Evolutionary conservation across 1,140 invertebrate species (phyloP), one percentile per base, ranked within the genome.

Genomic region (Camponotus vicinus): DNA sequence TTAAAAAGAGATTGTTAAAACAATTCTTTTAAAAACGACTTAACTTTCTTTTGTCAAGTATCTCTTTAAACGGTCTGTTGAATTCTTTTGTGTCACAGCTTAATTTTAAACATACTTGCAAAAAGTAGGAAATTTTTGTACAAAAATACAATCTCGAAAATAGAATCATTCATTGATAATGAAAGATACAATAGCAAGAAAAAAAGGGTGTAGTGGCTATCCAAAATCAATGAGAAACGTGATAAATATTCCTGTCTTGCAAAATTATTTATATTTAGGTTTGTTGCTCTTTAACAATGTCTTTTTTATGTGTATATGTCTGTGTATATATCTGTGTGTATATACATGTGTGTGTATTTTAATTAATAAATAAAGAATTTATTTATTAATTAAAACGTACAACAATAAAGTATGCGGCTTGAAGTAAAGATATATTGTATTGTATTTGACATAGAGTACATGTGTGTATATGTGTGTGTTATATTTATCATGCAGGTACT

Each of bases 341-440:
- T 4, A 21, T 40, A 40, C 59, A 70, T 59, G 42, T 15, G 6
- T 5, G 18, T 9, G 4, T 15, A 9, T 18, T 3, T 18, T 27
- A 27, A 27, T 27, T 27, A 27, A 52, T 52, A 8, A 59, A 82
- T 89, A 82, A 86, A 77, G 86, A 59, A 63, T 49, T 40, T 21
- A 64, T 55, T 1, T 86, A 86, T 70, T 82, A 59, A 49, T 70
- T 61, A 45, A 71, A 76, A 45, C 79, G 77, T 37, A 73, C 63
- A n/a, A 77, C 18, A 86, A 86, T 86, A 78, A 89, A 89, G 69
- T 9, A 32, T 21, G 21, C 63, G 82, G 45, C 64, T 69, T 64
- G 59, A 75, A 37, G 32, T 18, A 63, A 45, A 13, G 2, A 15
- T 67, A 69, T 67, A 57, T 42, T 42, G n/a, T 27, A 15, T 18